Evolutionary conservation across 2,888 invertebrate genomes (phyloP), one percentile per base, ranked within the genome.

Genomic region (Ischnura elegans): DNA sequence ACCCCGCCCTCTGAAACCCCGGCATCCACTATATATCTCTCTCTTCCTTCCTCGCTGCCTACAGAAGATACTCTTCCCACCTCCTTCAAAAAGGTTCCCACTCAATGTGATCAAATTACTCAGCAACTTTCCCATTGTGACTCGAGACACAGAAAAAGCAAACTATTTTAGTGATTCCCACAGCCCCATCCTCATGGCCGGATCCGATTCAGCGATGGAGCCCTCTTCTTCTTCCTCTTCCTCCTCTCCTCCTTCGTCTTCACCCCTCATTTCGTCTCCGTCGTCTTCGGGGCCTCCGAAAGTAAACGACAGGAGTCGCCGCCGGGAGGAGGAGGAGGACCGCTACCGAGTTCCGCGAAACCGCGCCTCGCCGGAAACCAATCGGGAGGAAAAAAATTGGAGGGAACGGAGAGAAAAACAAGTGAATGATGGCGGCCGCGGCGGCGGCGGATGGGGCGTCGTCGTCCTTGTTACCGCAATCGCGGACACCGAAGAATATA

Each of bases 91-190:
- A 25, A 45, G 42, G 16, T 85, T 85, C 87, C 36, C 87, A 87
- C n/a, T 87, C 87, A 87, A 87, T 87, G 87, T 51, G 51, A n/a
- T 36, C 47, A 51, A 87, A 51, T 87, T 87, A 87, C 87, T 87
- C 87, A 87, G 87, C 87, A 87, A 51, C 87, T 87, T 87, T n/a
- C 51, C 36, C 87, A 25, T 87, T 46, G 43, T 29, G 43, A 36
- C 47, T 47, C 29, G 47, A 87, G 87, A 87, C 87, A 87, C 36
- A 87, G 87, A 36, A 87, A 87, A 87, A 51, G 87, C 42, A 85
- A 85, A 85, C 85, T 85, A 85, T 85, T 85, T 45, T 45, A 85
- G 85, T 29, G 87, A 87, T 87, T 46, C 87, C 61, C 61, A 87
- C 87, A 47, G 10, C 87, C n/a, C 36, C 47, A 16, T 19, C 51